Base-by-base conservation (phyloP, 2,888 invertebrate genomes). In the Strigamia crassipes region DNA sequence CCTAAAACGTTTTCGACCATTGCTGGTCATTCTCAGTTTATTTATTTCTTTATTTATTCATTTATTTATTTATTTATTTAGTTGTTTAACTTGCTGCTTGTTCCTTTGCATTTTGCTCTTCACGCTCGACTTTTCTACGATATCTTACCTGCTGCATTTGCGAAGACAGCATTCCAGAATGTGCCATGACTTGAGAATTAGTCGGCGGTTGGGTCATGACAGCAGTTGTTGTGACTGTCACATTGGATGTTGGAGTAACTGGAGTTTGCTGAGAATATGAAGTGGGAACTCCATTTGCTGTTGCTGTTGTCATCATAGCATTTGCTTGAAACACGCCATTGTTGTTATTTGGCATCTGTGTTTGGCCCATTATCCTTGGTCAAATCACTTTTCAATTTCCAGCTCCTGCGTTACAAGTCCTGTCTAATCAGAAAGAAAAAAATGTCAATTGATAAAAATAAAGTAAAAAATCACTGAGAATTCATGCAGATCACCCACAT, bases 101-200 rank as follows among this genome's bases (percentile, higher is more conserved):
- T n/a, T n/a, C n/a, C n/a, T n/a, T n/a, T n/a, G n/a, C n/a, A n/a
- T n/a, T n/a, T n/a, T n/a, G n/a, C n/a, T n/a, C n/a, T n/a, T n/a
- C n/a, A n/a, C 13, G 9, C 21, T 23, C 23, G 9, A 66, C 15
- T 4, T 27, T 31, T 73, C 1, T n/a, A 13, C 13, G n/a, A 12
- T 27, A 73, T 23, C 34, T 46, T 34, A 83, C 83, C 80, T 83
- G 83, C 42, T 82, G 83, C 27, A 83, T 83, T 9, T 82, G 83
- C 15, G 83, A 83, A 12, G 81, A 82, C 4, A 82, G 80, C 18
- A 83, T 82, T 21, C 77, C 81, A 10, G 82, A 82, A 73, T 83
- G 83, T 8, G 80, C 27, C 77, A 83, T 79, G n/a, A 82, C 51
- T 34, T 83, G 83, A 56, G 79, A 82, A 31, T 80, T 80, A 15